Base-by-base conservation (phyloP, 2,113 vertebrate species). In the Cavia porcellus region DNA sequence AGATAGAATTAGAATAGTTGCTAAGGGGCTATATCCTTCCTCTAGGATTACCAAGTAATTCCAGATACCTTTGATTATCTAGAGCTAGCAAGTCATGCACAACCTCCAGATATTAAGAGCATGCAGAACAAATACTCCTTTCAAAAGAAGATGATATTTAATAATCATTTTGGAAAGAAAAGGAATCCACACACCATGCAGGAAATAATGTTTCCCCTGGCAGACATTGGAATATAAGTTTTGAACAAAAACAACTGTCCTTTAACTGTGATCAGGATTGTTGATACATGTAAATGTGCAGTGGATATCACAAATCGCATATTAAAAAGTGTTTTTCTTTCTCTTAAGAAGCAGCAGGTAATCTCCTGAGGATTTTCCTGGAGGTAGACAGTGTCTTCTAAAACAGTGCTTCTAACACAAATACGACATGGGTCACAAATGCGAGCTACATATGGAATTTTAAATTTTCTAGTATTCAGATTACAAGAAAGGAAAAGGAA, bases 201-300 rank as follows among this genome's bases (percentile, higher is more conserved):
- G 38, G 52, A 57, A 1, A 19, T 90, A 42, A 47, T 82, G 15
- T 77, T 5, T 86, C 25, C 20, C 6, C 19, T 66, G 38, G 30
- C 1, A 72, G 20, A 47, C 25, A 74, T 8, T 72, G 5, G 28
- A 59, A 77, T 66, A 4, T 10, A 72, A 35, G 14, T 57, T 59
- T 94, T 57, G 19, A 75, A 52, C 45, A 92, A 92, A 98, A 50
- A 17, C 45, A 9, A 92, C 75, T 86, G 59, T 89, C 20, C 42
- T 77, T 88, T 35, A 62, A 47, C 20, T 52, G 24, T 92, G 38
- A 59, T 80, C 3, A 92, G 38, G 8, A 28, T 42, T 89, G 32
- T 4, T 64, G 17, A 25, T 24, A 75, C 4, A 57, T 30, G 24
- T 30, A 93, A 61, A 79, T 47, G 77, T 83, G 8, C 28, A 38